These are phyloP conservation scores for Takifugu rubripes DNA, from an alignment of 2,797 vertebrate genomes.

Conservation along the genomic window DNA sequence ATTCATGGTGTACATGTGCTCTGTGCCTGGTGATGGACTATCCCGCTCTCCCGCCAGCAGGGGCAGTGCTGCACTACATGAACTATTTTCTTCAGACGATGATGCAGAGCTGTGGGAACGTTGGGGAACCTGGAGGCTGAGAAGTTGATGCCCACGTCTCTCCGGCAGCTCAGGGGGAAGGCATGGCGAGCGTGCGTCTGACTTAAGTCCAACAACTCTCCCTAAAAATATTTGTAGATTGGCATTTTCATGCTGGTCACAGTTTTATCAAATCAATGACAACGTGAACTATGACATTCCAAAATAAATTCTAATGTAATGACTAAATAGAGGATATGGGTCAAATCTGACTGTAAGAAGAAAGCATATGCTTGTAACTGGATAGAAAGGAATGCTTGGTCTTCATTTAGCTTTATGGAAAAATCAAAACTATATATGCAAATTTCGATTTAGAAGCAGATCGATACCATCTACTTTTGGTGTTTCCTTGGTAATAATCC, in stretches of 20 bases:
- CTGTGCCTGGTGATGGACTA: slow-evolving; percentile 82
- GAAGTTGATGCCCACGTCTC: slow-evolving; percentile 76
- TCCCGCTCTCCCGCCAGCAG: slow-evolving; percentile 89
- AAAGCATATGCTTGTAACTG: too few relatives aligned
- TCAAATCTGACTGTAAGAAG: too few relatives aligned
- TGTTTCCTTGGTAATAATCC: slow-evolving; percentile 91
- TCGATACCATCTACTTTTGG: slow-evolving; percentile 86
- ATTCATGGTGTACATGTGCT: slow-evolving; percentile 71
- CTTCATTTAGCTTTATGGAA: too few relatives aligned
- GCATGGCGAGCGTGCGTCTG: slow-evolving; percentile 81
- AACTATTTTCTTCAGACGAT: slow-evolving; percentile 93
- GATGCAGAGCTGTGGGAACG: slow-evolving; percentile 94
- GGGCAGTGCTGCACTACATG: slow-evolving; percentile 90
- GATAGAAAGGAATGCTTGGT: too few relatives aligned
- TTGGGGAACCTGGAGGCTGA: slow-evolving; percentile 90
- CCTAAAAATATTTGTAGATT: slow-evolving; percentile 62
- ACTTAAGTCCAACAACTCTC: slow-evolving; percentile 77
- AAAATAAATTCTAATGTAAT: too few relatives aligned
- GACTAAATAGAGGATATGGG: too few relatives aligned
- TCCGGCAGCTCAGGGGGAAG: slow-evolving; percentile 83
- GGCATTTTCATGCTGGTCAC: background rate
- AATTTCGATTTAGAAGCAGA: background rate
- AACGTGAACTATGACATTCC: background rate
- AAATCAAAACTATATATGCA: too few relatives aligned
- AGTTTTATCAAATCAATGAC: background rate